Evolutionary conservation across 2,888 invertebrate genomes (phyloP).

Genomic region (Tanytarsus gracilentus): DNA sequence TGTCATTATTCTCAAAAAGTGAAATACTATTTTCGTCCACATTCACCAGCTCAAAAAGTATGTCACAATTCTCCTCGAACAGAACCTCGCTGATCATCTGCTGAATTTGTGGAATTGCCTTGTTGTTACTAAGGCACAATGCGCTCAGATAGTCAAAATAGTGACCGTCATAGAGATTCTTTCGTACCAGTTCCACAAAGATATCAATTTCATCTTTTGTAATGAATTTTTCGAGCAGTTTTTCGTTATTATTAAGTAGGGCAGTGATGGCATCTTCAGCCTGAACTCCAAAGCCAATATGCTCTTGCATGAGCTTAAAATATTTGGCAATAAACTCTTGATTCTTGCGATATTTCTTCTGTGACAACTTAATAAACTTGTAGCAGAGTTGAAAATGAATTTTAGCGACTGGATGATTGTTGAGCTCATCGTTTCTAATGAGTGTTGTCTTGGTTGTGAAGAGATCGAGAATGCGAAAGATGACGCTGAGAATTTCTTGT

Average conservation of each 20-base stretch:
- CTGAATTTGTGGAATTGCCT: slow-evolving; percentile 94
- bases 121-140: slow-evolving; percentile 94
- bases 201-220: slow-evolving; percentile 97
- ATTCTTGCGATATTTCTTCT: slow-evolving; percentile 96
- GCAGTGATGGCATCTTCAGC: slow-evolving; percentile 99
- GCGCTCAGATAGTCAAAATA: slow-evolving; percentile 97
- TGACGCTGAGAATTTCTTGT: background rate
- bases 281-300: slow-evolving; percentile 96
- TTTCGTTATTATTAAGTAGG: slow-evolving; percentile 92
- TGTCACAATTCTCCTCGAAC: slow-evolving; percentile 42
- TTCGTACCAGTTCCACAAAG: slow-evolving; percentile 92
- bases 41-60: slow-evolving; percentile 30
- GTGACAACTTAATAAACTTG: slow-evolving; percentile 83
- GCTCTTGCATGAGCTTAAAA: slow-evolving; percentile 99
- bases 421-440: slow-evolving; percentile 78
- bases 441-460: slow-evolving; percentile 60
- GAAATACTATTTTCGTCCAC: slow-evolving; percentile 68
- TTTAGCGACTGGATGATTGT: slow-evolving; percentile 85
- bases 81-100: slow-evolving; percentile 98
- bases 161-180: slow-evolving; percentile 92
- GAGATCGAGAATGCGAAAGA: slow-evolving; percentile 42
- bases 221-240: slow-evolving; percentile 95
- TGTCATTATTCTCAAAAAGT: slow-evolving; percentile 72
- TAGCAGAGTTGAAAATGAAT: slow-evolving; percentile 92
- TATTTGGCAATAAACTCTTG: slow-evolving; percentile 99